Conservation (phyloP, 2,113 vertebrate genomes). For the Esox niger region DNA sequence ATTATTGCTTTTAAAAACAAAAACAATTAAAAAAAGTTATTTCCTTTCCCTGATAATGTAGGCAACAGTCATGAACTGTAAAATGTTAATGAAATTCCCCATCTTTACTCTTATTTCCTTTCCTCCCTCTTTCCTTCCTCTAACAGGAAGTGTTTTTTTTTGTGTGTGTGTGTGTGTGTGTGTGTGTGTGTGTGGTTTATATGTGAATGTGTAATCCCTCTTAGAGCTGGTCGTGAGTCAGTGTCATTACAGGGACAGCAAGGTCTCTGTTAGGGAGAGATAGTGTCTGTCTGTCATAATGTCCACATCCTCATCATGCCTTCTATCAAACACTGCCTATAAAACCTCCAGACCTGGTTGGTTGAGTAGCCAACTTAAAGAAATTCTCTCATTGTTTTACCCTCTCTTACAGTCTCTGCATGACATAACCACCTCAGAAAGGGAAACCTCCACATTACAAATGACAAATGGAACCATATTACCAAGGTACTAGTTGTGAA, state of each 20-base stretch:
- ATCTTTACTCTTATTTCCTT: background rate
- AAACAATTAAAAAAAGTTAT: background rate
- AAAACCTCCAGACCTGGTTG: too few species aligned
- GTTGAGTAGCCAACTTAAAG: background rate
- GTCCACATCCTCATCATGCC: too few species aligned
- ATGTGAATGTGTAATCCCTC: background rate
- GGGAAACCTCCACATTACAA: constrained; percentile 76
- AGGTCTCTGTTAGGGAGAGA: too few species aligned
- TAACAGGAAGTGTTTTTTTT: too few species aligned
- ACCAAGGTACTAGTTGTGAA: constrained; percentile 75
- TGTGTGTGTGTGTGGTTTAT: background rate
- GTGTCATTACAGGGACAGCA: too few species aligned
- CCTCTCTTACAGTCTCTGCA: constrained; percentile 27
- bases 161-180: constrained; percentile 2
- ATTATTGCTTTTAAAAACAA: too few species aligned
- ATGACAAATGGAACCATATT: constrained; percentile 76
- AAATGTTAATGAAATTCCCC: background rate
- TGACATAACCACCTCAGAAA: constrained; percentile 77
- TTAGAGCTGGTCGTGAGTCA: too few species aligned
- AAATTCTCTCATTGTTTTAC: background rate
- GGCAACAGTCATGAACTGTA: background rate
- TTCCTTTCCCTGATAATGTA: background rate
- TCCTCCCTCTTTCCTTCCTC: background rate
- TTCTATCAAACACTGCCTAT: too few species aligned
- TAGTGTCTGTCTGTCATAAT: too few species aligned